Percentiles rank a stretch among this genome's conserved stretches.
These are phyloP conservation scores for Reinhardtius hippoglossoides DNA, from an alignment of 2,113 vertebrate species.

Conservation along the genomic window DNA sequence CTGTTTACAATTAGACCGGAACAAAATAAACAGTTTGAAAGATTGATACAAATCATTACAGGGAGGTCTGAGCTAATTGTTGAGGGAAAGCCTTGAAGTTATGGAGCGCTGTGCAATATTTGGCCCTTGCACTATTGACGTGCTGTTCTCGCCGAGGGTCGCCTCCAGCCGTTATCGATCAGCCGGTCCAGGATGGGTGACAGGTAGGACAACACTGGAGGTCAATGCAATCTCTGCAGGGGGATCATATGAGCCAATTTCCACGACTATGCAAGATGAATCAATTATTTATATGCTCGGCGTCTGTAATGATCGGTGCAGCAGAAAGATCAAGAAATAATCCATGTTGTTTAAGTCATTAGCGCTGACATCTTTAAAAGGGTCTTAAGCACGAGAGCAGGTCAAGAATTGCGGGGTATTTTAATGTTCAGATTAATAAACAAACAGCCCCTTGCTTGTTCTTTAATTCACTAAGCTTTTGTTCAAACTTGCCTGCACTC, in stretches of 20 bases:
- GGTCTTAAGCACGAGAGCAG: no score
- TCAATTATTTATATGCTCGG: conserved; percentile 27
- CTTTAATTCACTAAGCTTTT: no score
- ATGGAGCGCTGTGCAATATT: not conserved
- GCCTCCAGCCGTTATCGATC: conserved; percentile 41
- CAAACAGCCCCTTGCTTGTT: no score
- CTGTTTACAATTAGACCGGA: not conserved
- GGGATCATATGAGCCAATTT: conserved; percentile 6
- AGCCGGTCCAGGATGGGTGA: conserved; percentile 15
- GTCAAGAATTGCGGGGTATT: no score
- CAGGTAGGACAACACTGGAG: conserved; percentile 1
- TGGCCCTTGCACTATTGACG: not conserved
- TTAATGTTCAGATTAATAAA: no score
- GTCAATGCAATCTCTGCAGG: conserved; percentile 6
- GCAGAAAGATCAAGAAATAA: not conserved
- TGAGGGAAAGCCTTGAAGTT: not conserved
- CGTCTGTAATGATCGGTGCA: not conserved
- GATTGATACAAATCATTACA: not conserved
- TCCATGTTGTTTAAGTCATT: not conserved
- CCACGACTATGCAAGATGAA: conserved; percentile 17
- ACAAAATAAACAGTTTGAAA: not conserved
- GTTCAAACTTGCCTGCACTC: no score
- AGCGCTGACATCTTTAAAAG: not conserved
- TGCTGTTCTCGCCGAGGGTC: not conserved
- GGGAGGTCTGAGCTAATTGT: not conserved